Conservation (phyloP, 2,797 vertebrate genomes). For the Poeciliopsis infans region DNA sequence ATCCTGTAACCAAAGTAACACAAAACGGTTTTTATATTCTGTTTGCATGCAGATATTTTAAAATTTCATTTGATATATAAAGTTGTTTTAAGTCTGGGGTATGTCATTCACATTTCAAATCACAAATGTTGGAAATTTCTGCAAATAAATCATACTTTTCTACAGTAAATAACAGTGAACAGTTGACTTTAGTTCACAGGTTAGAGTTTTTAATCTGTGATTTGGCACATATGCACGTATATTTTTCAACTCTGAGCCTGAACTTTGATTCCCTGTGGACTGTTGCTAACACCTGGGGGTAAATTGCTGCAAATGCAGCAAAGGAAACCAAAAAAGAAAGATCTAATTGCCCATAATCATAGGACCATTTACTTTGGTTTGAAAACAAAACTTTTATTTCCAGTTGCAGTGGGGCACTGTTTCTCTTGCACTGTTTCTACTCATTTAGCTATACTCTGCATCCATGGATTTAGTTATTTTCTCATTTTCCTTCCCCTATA, state of each 20-base stretch:
- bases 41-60: background rate
- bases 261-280: constrained; percentile 42
- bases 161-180: constrained; percentile 37
- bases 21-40: background rate
- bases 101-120: background rate
- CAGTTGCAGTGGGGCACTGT: constrained; percentile 2
- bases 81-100: background rate
- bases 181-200: constrained; percentile 15
- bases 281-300: constrained; percentile 57
- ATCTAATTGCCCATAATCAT: constrained; percentile 20
- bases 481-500: constrained; percentile 9
- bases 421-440: constrained; percentile 16
- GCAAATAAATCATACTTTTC: background rate
- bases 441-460: constrained; percentile 18
- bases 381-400: background rate
- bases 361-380: background rate
- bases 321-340: constrained; percentile 25
- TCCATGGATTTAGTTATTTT: constrained; percentile 19
- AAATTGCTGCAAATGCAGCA: constrained; percentile 41
- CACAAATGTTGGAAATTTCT: background rate
- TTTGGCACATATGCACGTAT: constrained; percentile 15
- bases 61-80: background rate
- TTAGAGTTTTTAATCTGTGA: constrained; percentile 25
- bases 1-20: background rate
- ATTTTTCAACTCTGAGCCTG: constrained; percentile 52